Base-by-base conservation (phyloP, 2,797 vertebrate species). In the Euphonia xanthogaster region DNA sequence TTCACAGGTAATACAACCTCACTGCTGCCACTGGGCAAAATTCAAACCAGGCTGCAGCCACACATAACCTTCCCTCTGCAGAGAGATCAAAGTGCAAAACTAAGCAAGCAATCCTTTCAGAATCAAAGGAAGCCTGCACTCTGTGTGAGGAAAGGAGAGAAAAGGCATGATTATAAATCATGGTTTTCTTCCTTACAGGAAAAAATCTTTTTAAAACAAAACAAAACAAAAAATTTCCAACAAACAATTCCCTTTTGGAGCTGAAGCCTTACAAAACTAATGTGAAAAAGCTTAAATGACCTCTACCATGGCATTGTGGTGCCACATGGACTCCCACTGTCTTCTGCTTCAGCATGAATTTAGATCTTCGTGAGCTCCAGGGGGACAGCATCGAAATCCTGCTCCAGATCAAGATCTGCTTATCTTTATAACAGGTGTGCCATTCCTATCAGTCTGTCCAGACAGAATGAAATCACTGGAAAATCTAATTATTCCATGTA, bases 1-100 rank as follows among this genome's bases (percentile, higher is more conserved):
- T 81, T 54, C 42, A 72, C 80, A 76, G 63, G 72, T 92, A 77
- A 18, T 8, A 18, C 15, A 94, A 15, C 15, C 30, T 88, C n/a
- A 42, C 54, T 95, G 76, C 90, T 93, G 85, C 60, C 82, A 92
- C 63, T 10, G 44, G 65, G 72, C 48, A 81, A 93, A 95, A 95
- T 77, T 90, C 88, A 96, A 88, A 68, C 33, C 70, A 95, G 72
- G 79, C 48, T 12, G 10, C 33, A 94, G 70, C 40, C 74, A 68
- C 6, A 5, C 19, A 47, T 48, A 92, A 76, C 58, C n/a, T 37
- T 78, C 63, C 71, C 21, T 75, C 61, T 87, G 83, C 50, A 71
- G 19, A 44, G 25, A 45, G 58, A 87, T 76, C 88, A 93, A 94
- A 96, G 58, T 77, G 25, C n/a, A 63, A 81, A 63, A 72, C 58